A percentile compares a stretch with the other conserved stretches of the same genome.
phyloP scores from a whole-genome alignment of 1,140 invertebrate genomes.

The Polypedilum pembai region DNA sequence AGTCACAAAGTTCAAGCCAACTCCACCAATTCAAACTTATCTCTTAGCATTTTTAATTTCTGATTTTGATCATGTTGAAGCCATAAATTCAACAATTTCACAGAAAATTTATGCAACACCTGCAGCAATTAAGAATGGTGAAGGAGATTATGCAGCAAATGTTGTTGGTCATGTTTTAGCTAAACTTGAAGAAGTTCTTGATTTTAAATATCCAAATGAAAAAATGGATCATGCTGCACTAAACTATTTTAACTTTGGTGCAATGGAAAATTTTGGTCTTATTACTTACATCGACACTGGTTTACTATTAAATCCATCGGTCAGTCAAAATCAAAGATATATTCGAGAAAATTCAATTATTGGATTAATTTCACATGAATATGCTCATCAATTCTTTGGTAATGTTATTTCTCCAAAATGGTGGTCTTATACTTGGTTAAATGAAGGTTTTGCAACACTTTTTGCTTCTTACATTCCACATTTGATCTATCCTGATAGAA shows the following conservation, averaged over 20 bases:
- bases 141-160: conserved; percentile 39
- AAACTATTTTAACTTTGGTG: conserved; percentile 32
- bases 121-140: conserved; percentile 36
- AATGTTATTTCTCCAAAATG: conserved; percentile 55
- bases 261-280: conserved; percentile 43
- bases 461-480: conserved; percentile 36
- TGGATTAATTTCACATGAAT: background rate
- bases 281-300: conserved; percentile 36
- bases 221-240: background rate
- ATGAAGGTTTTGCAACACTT: conserved; percentile 48
- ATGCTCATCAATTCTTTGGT: conserved; percentile 59
- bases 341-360: background rate
- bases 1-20: conserved; percentile 24
- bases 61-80: conserved; percentile 31
- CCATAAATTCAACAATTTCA: background rate
- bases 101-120: conserved; percentile 32
- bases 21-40: conserved; percentile 36
- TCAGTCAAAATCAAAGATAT: background rate
- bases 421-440: conserved; percentile 44
- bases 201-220: conserved; percentile 36
- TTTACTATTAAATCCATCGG: background rate
- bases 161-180: conserved; percentile 38
- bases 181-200: conserved; percentile 37
- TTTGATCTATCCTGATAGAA: background rate
- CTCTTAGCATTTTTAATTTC: conserved; percentile 42